A percentile compares a stretch with the other conserved stretches of the same genome.
Conservation (phyloP, 2,888 invertebrate genomes). For the Drosophila helvetica region DNA sequence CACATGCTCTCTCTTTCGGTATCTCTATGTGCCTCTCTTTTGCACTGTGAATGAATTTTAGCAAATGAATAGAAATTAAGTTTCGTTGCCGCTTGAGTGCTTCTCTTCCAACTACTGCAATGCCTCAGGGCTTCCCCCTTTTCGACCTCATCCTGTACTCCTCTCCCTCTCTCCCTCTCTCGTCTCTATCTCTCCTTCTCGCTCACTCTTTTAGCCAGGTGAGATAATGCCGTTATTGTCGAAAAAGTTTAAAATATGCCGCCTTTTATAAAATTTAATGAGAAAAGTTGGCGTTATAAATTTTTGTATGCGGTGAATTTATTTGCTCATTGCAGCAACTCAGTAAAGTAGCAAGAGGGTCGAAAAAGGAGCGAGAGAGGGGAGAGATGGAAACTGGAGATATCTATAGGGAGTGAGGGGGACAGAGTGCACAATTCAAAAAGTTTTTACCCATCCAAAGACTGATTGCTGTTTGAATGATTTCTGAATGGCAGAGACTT, state of each 20-base stretch:
- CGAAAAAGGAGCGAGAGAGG: not conserved
- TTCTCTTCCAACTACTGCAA: slow-evolving; percentile 67
- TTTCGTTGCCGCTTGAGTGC: slow-evolving; percentile 76
- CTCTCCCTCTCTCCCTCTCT: not conserved
- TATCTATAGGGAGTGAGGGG: not conserved
- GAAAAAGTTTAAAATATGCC: slow-evolving; percentile 80
- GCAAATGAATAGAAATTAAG: slow-evolving; percentile 79
- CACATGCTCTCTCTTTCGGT: slow-evolving; percentile 17
- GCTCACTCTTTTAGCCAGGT: slow-evolving; percentile 53
- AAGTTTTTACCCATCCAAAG: slow-evolving; percentile 33
- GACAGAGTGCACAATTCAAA: slow-evolving; percentile 36
- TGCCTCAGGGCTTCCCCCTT: slow-evolving; percentile 38
- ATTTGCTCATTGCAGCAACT: slow-evolving; percentile 61
- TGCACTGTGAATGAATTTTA: slow-evolving; percentile 69
- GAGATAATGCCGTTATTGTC: slow-evolving; percentile 77
- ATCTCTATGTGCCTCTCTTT: slow-evolving; percentile 22
- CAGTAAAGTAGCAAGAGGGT: not conserved
- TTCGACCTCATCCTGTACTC: not conserved
- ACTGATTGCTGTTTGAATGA: slow-evolving; percentile 49
- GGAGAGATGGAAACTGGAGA: not conserved
- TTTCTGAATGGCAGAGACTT: slow-evolving; percentile 28
- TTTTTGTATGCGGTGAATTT: slow-evolving; percentile 78
- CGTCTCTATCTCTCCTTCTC: not conserved
- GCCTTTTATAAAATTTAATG: slow-evolving; percentile 79
- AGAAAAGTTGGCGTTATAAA: slow-evolving; percentile 79